Evolutionary conservation across 2,797 vertebrate genomes (phyloP).

Genomic region (Intellagama lesueurii): DNA sequence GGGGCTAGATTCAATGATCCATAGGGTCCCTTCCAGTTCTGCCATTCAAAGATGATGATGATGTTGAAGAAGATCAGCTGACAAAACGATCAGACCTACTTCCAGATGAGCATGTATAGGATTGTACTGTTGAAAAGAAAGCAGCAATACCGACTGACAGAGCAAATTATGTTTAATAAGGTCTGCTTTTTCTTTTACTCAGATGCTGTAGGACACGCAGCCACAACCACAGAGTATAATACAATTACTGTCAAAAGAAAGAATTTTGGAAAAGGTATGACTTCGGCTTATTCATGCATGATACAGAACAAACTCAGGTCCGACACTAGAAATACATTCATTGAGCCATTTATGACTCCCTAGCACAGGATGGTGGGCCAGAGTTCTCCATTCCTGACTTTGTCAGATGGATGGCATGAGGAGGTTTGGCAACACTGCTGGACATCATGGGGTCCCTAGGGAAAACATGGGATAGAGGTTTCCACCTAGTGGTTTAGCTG

Average conservation of each 20-base stretch:
- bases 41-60: too few species aligned
- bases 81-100: too few species aligned
- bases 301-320: neutral
- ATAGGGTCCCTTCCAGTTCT: too few species aligned
- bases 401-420: too few species aligned
- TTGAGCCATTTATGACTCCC: neutral
- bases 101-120: neutral
- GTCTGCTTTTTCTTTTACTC: neutral
- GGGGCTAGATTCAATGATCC: too few species aligned
- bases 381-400: too few species aligned
- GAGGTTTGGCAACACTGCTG: neutral
- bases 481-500: neutral
- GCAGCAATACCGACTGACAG: neutral
- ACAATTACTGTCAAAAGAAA: neutral
- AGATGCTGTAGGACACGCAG: slow-evolving; percentile 58
- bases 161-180: slow-evolving; percentile 18
- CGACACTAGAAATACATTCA: neutral
- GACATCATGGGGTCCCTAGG: neutral
- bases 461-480: neutral
- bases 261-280: slow-evolving; percentile 48
- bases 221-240: slow-evolving; percentile 14
- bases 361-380: neutral
- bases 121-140: neutral
- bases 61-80: too few species aligned
- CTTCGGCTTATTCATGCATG: neutral